Evolutionary conservation across 2,888 invertebrate genomes (phyloP).

Genomic region (Opisthograptis luteolata): DNA sequence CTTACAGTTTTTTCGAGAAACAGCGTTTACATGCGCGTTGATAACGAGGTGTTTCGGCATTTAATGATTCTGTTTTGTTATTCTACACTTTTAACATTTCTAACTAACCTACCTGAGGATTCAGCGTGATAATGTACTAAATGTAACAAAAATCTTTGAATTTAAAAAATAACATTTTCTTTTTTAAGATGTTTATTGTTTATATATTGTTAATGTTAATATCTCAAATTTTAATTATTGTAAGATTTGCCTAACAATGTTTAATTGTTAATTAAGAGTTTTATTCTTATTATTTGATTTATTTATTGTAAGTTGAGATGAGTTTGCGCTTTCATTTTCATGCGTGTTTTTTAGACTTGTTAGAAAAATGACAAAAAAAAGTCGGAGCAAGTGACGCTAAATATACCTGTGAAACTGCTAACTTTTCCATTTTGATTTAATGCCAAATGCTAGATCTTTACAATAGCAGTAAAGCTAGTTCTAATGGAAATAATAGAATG

Average conservation of each 20-base stretch:
- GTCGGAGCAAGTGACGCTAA: not conserved
- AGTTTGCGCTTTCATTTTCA: slow-evolving; percentile 1
- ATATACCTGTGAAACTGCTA: not conserved
- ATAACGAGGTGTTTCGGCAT: slow-evolving; percentile 1
- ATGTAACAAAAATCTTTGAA: slow-evolving; percentile 18
- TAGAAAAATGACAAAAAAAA: slow-evolving; percentile 14
- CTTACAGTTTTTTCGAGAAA: too few species aligned
- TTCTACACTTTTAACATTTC: slow-evolving; percentile 1
- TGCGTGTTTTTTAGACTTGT: slow-evolving; percentile 28
- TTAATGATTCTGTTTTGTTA: not conserved
- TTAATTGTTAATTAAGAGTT: slow-evolving; percentile 45
- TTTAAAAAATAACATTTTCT: slow-evolving; percentile 23
- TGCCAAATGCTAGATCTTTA: slow-evolving; percentile 63
- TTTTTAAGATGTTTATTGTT: slow-evolving; percentile 31
- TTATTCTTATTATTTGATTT: slow-evolving; percentile 41
- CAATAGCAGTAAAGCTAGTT: slow-evolving; percentile 20
- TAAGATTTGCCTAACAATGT: slow-evolving; percentile 35
- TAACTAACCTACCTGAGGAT: slow-evolving; percentile 4
- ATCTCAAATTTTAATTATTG: slow-evolving; percentile 38
- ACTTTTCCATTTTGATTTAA: slow-evolving; percentile 48
- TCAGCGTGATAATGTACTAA: slow-evolving; percentile 15
- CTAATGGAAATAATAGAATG: slow-evolving; percentile 24
- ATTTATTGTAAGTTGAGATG: slow-evolving; percentile 34
- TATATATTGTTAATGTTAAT: slow-evolving; percentile 44
- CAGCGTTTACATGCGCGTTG: too few species aligned